Evolutionary conservation across 2,888 invertebrate species (phyloP), one percentile per base, ranked within the genome.

Genomic region (Agrotis clavis): DNA sequence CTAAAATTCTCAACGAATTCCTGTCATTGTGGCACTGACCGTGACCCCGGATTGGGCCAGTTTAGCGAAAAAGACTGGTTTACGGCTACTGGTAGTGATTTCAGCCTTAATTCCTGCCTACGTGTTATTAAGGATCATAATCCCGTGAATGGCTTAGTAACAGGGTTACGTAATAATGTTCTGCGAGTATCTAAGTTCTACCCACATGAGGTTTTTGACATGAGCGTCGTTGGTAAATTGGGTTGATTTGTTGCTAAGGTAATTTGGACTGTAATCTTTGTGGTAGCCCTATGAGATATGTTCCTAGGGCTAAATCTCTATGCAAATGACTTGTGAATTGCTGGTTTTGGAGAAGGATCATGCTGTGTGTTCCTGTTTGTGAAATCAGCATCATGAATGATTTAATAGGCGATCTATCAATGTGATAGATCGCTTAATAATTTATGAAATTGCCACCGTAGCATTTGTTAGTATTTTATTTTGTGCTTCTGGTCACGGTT

Each of bases 11-110:
- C 53, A 60, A 62, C 65, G 6, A 78, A 81, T 73, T 76, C 74
- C 79, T 76, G 60, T 56, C 60, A 72, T 83, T 79, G 71, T 68
- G 18, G 19, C 14, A 25, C 47, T 59, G 73, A 56, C 84, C 84
- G 21, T 81, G 86, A 85, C 83, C 82, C 72, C 74, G 7, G 62
- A 56, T 77, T 73, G 74, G 67, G 41, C 68, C 74, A 79, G 56
- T 76, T 83, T 69, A 71, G 18, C 65, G 41, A 6, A 45, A 68
- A 66, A 54, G 21, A 13, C 61, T 45, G 73, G 19, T 71, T 74
- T 57, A 65, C 16, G 47, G 59, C 57, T 75, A 60, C 72, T 70
- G 65, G 71, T 62, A 45, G 25, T 77, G 67, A 83, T 79, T 74
- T 77, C n/a, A 63, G 56, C 50, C 18, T 62, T 63, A 67, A 77